Conservation (phyloP, 2,797 vertebrate genomes). For the Gadopsis bispinosus region DNA sequence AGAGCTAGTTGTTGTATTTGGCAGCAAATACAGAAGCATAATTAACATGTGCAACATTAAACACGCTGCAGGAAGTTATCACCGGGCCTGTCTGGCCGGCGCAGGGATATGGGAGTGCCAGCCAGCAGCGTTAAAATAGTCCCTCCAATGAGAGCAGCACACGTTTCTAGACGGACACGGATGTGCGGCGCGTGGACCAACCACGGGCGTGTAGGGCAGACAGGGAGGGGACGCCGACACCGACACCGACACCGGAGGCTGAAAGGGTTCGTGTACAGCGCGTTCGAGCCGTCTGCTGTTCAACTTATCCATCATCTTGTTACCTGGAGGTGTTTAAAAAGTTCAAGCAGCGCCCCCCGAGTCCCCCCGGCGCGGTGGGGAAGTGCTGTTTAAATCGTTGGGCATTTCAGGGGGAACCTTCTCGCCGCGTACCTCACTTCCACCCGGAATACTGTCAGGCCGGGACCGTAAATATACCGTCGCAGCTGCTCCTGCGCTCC, state of each 20-base stretch:
- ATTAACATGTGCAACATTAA: neutral
- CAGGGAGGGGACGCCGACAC: conserved; percentile 25
- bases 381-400: neutral
- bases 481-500: conserved; percentile 7
- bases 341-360: accelerated
- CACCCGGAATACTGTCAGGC: conserved; percentile 75
- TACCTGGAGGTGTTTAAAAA: conserved; percentile 9
- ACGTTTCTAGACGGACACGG: conserved; percentile 79
- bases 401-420: conserved; percentile 67
- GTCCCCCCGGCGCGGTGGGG: accelerated
- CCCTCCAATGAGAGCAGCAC: conserved; percentile 80
- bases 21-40: neutral
- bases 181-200: conserved; percentile 66
- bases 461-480: conserved; percentile 78
- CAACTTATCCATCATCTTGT: neutral
- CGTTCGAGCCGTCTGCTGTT: conserved; percentile 30
- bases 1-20: too few species aligned
- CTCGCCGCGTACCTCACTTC: conserved; percentile 33
- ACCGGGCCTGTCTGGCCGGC: neutral
- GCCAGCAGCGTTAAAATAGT: conserved; percentile 63
- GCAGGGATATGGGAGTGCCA: conserved; percentile 42
- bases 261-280: conserved; percentile 39
- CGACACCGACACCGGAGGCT: neutral
- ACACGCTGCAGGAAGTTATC: neutral
- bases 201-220: conserved; percentile 51